These are phyloP conservation scores for Alligator mississippiensis DNA, from an alignment of 2,113 vertebrate genomes.

Conservation along the genomic window DNA sequence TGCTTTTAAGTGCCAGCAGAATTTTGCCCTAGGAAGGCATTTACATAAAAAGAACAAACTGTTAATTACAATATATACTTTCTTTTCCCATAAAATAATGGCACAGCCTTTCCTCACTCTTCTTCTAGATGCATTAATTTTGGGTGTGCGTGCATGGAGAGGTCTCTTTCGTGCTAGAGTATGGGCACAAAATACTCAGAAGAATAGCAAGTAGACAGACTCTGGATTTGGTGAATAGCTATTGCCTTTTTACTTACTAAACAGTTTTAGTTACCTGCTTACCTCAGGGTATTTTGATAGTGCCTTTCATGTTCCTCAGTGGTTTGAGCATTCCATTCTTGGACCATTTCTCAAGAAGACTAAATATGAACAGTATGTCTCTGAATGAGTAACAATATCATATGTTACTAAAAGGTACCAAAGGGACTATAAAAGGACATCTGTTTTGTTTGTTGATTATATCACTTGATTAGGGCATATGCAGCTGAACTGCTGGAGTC, in stretches of 20 bases:
- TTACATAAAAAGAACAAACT: not conserved
- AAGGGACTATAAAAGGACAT: not conserved
- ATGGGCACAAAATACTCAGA: not conserved
- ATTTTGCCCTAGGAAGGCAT: not conserved
- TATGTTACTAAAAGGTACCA: not conserved
- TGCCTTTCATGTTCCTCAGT: not conserved
- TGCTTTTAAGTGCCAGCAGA: not conserved
- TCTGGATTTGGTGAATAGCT: not conserved
- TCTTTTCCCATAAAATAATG: not conserved
- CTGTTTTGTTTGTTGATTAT: not conserved
- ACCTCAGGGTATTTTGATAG: not conserved
- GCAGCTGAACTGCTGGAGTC: not conserved
- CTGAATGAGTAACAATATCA: not conserved
- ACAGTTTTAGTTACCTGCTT: not conserved
- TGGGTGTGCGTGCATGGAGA: not conserved
- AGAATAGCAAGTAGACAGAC: not conserved
- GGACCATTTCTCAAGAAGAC: not conserved
- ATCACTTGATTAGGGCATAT: not conserved
- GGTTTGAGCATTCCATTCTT: not conserved
- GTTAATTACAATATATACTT: not conserved
- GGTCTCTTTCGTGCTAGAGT: not conserved
- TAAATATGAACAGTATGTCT: not conserved
- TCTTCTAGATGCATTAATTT: not conserved
- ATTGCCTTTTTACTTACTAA: not conserved
- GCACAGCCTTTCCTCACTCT: not conserved